Evolutionary conservation across 2,797 vertebrate genomes (phyloP).

Genomic region (Labeo calbasu): DNA sequence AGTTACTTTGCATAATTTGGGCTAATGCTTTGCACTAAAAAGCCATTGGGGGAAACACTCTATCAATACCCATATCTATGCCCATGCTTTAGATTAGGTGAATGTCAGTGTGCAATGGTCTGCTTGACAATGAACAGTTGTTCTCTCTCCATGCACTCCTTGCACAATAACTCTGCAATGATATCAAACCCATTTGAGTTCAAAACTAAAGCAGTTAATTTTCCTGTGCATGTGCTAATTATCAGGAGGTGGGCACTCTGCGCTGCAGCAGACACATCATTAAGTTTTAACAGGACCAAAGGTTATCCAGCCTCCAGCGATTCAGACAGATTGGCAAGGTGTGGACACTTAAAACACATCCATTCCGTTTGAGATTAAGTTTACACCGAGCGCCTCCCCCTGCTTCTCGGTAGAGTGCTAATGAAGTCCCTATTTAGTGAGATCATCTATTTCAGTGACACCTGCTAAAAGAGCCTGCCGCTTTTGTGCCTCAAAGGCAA

Average conservation of each 20-base stretch:
- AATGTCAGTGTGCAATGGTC: neutral
- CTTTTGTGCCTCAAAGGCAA: constrained; percentile 17
- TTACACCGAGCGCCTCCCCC: constrained; percentile 24
- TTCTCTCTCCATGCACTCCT: neutral
- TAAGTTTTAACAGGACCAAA: constrained; percentile 55
- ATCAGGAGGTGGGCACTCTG: constrained; percentile 27
- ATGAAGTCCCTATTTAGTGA: constrained; percentile 43
- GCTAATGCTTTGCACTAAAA: too few species aligned
- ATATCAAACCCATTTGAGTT: constrained; percentile 45
- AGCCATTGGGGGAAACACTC: too few species aligned
- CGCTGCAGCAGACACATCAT: constrained; percentile 41
- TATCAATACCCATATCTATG: neutral
- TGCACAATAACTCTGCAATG: constrained; percentile 26
- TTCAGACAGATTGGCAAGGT: constrained; percentile 51
- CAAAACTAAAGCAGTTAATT: constrained; percentile 49
- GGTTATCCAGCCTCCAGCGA: constrained; percentile 47
- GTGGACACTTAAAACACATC: constrained; percentile 48
- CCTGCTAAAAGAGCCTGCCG: constrained; percentile 36
- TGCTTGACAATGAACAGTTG: neutral
- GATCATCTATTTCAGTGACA: constrained; percentile 44
- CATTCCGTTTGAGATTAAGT: constrained; percentile 45
- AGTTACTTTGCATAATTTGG: too few species aligned
- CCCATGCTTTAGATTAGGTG: neutral
- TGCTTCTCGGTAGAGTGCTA: constrained; percentile 24
- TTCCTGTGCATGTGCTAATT: constrained; percentile 51